Percentiles rank a stretch among this genome's conserved stretches.
These are phyloP conservation scores for Seladonia tumulorum DNA, from an alignment of 2,888 invertebrate genomes.

Conservation along the genomic window DNA sequence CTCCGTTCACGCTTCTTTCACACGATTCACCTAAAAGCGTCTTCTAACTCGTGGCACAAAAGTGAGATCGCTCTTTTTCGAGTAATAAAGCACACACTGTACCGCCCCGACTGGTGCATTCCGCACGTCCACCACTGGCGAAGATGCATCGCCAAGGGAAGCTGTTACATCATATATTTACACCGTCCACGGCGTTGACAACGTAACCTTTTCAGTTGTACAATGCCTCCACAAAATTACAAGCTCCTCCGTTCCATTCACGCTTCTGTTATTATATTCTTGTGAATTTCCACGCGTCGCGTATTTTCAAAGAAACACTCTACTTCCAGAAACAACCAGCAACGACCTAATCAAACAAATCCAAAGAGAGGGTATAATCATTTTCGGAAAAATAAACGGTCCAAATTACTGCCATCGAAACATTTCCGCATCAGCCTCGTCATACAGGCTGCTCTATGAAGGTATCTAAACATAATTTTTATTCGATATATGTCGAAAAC, in stretches of 20 bases:
- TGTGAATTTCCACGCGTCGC: background rate
- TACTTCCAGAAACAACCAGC: background rate
- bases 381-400: too few species aligned
- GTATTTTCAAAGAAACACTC: too few species aligned
- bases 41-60: constrained; percentile 37
- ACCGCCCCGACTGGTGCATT: constrained; percentile 22
- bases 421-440: too few species aligned
- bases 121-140: constrained; percentile 11
- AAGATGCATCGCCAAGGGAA: constrained; percentile 2
- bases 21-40: constrained; percentile 50
- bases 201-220: background rate
- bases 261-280: background rate
- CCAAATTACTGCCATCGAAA: too few species aligned
- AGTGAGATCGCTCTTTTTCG: constrained; percentile 50
- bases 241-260: background rate
- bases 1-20: constrained; percentile 51
- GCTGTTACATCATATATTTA: constrained; percentile 5
- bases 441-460: too few species aligned
- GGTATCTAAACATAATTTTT: too few species aligned
- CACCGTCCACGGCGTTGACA: background rate
- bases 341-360: background rate
- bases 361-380: too few species aligned
- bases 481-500: too few species aligned
- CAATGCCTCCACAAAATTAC: background rate
- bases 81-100: constrained; percentile 37